These are phyloP conservation scores for Menidia menidia DNA, from an alignment of 2,797 vertebrate genomes.

Conservation along the genomic window DNA sequence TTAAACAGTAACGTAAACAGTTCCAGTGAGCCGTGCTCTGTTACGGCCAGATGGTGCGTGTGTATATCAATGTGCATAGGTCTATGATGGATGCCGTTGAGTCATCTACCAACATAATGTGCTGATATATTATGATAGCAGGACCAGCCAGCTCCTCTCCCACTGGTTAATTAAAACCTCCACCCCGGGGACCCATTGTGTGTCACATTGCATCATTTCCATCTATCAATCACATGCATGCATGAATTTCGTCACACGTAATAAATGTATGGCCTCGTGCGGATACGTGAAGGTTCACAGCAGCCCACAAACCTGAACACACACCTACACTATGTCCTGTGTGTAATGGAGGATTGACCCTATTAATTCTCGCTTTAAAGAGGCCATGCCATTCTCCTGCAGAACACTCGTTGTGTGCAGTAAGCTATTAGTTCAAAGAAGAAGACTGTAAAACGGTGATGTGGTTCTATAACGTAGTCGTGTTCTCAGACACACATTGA, in stretches of 20 bases:
- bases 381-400: constrained; percentile 10
- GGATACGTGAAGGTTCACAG: constrained; percentile 15
- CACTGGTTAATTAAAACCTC: constrained; percentile 75
- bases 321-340: constrained; percentile 29
- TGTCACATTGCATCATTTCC: constrained; percentile 56
- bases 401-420: constrained; percentile 20
- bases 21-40: constrained; percentile 17
- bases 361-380: constrained; percentile 42
- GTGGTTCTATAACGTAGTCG: constrained; percentile 9
- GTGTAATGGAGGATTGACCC: constrained; percentile 26
- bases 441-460: constrained; percentile 30
- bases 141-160: constrained; percentile 48
- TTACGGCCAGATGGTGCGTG: constrained; percentile 48
- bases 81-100: constrained; percentile 33
- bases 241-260: constrained; percentile 29
- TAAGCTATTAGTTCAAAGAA: constrained; percentile 30
- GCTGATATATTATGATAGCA: constrained; percentile 69
- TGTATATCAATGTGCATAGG: background rate
- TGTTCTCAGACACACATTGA: constrained; percentile 30
- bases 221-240: constrained; percentile 51
- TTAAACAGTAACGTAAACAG: constrained; percentile 12
- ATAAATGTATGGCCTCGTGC: constrained; percentile 25
- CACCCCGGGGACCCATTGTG: constrained; percentile 32
- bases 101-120: constrained; percentile 51
- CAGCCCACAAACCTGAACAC: constrained; percentile 17